These are phyloP conservation scores for Drusus annulatus DNA, from an alignment of 1,140 invertebrate genomes.

Conservation along the genomic window DNA sequence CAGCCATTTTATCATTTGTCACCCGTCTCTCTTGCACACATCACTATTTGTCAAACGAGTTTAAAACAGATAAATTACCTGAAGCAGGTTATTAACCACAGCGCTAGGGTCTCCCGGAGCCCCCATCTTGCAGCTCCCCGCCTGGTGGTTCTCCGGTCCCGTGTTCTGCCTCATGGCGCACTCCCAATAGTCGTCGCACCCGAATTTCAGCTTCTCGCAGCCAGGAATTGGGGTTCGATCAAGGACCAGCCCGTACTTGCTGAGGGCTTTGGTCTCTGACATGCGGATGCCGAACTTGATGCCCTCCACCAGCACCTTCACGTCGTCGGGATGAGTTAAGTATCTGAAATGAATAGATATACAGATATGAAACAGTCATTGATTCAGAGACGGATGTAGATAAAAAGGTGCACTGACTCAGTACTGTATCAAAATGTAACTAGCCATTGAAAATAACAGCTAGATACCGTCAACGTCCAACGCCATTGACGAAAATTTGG, in stretches of 20 bases:
- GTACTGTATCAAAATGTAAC: too few species aligned
- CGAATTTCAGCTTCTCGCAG: conserved; percentile 81
- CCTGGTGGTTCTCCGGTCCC: conserved; percentile 88
- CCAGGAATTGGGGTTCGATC: conserved; percentile 80
- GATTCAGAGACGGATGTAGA: too few species aligned
- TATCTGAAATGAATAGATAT: conserved; percentile 60
- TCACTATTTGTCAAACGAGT: too few species aligned
- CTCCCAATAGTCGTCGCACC: conserved; percentile 86
- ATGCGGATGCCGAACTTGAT: conserved; percentile 80
- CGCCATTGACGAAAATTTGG: too few species aligned
- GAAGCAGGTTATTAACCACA: conserved; percentile 81
- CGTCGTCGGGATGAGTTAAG: conserved; percentile 75
- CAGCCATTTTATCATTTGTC: too few species aligned
- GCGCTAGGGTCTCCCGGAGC: conserved; percentile 76
- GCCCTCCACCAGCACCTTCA: conserved; percentile 82
- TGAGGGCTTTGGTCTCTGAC: conserved; percentile 78
- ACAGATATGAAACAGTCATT: too few species aligned
- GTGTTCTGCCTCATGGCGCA: conserved; percentile 84
- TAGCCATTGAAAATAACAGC: too few species aligned
- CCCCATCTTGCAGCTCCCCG: conserved; percentile 88
- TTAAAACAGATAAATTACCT: too few species aligned
- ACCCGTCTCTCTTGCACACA: too few species aligned
- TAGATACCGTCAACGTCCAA: too few species aligned
- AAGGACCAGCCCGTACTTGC: conserved; percentile 80
- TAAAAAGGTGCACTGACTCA: too few species aligned